Conservation (phyloP, 1,140 invertebrate species). For the Calliphora vicina region DNA sequence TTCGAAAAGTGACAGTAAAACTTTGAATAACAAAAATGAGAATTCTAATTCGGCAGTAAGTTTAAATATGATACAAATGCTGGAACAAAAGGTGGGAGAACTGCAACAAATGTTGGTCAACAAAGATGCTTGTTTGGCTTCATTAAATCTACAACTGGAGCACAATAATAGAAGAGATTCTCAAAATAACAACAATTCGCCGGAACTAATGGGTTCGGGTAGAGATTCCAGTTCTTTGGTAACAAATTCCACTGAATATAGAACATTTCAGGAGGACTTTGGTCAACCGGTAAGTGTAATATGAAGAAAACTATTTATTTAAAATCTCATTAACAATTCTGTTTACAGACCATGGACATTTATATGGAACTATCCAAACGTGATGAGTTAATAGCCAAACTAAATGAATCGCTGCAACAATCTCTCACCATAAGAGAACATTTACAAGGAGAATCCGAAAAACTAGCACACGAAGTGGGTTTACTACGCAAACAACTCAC, state of each 20-base stretch:
- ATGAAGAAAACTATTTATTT: neutral
- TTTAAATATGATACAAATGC: conserved; percentile 53
- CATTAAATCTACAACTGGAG: conserved; percentile 64
- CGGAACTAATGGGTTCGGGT: conserved; percentile 50
- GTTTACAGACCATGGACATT: conserved; percentile 69
- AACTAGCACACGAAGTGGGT: conserved; percentile 70
- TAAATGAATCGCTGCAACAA: conserved; percentile 70
- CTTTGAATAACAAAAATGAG: neutral
- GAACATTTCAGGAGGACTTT: conserved; percentile 64
- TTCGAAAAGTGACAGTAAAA: conserved; percentile 24
- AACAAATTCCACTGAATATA: conserved; percentile 65
- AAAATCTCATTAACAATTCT: neutral
- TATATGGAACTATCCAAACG: conserved; percentile 68
- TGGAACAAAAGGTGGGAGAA: conserved; percentile 60
- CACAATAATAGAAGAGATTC: conserved; percentile 49
- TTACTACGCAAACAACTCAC: conserved; percentile 68
- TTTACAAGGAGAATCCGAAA: conserved; percentile 68
- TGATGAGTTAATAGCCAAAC: conserved; percentile 69
- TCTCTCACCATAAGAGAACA: conserved; percentile 68
- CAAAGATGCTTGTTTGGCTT: conserved; percentile 63
- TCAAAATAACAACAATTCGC: conserved; percentile 41
- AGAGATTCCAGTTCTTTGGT: conserved; percentile 60
- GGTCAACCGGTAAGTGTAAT: conserved; percentile 52
- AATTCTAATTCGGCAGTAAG: conserved; percentile 43
- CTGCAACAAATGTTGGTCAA: conserved; percentile 61